These are phyloP conservation scores for Hetaerina titia DNA, from an alignment of 2,888 invertebrate genomes.

Conservation along the genomic window DNA sequence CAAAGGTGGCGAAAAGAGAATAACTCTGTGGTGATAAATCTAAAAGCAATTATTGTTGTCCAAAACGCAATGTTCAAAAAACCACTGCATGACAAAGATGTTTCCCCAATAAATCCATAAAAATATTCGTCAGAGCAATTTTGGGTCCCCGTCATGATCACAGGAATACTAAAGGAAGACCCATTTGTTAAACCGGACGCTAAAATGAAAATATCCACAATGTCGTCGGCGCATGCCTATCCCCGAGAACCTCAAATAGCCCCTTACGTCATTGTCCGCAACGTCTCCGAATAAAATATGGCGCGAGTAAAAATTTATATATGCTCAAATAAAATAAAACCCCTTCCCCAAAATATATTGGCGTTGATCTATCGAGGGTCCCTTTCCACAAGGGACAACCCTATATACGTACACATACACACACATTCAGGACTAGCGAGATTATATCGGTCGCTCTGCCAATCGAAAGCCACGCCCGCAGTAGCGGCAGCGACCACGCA, in stretches of 20 bases:
- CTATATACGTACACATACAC: background rate
- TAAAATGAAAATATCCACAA: background rate
- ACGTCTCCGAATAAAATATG: slow-evolving; percentile 5
- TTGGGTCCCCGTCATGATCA: background rate
- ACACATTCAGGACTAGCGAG: background rate
- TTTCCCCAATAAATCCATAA: background rate
- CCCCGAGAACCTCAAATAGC: background rate
- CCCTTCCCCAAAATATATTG: background rate
- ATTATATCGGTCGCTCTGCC: background rate
- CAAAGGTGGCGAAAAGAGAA: too few relatives aligned
- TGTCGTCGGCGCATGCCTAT: background rate
- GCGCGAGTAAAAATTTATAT: background rate
- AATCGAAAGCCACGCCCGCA: too few relatives aligned
- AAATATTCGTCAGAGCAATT: background rate
- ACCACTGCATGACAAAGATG: background rate
- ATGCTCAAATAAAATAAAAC: background rate
- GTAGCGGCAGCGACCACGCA: too few relatives aligned
- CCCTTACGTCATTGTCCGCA: background rate
- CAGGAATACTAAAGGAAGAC: background rate
- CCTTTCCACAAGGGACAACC: background rate
- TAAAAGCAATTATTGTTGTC: too few relatives aligned
- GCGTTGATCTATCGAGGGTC: background rate
- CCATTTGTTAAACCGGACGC: background rate
- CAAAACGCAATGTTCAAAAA: background rate
- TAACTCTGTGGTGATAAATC: too few relatives aligned